Evolutionary conservation across 1,140 invertebrate species (phyloP).

Genomic region (Akabosia matsudoensis): DNA sequence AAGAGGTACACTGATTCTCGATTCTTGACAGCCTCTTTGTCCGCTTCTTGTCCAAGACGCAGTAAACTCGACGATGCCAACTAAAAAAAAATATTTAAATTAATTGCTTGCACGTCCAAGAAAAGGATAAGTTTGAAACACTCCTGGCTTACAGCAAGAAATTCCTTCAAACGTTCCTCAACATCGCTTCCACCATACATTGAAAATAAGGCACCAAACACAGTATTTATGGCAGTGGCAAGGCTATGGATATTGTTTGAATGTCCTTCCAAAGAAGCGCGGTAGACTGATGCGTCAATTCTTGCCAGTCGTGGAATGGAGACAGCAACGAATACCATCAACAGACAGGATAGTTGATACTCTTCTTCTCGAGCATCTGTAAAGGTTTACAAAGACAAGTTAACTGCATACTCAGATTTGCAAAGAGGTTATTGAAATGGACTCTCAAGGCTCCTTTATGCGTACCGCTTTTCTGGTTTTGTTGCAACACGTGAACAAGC

Average conservation of each 20-base stretch:
- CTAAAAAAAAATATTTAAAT: conserved; percentile 54
- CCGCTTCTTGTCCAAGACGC: conserved; percentile 88
- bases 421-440: conserved; percentile 9
- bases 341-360: conserved; percentile 86
- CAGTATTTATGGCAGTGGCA: conserved; percentile 91
- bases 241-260: conserved; percentile 98
- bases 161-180: conserved; percentile 97
- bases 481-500: conserved; percentile 77
- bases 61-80: conserved; percentile 91
- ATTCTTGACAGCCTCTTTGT: conserved; percentile 89
- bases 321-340: conserved; percentile 99
- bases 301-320: conserved; percentile 94
- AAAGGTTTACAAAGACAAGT: not conserved
- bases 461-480: conserved; percentile 80
- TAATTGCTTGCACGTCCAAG: too few species aligned
- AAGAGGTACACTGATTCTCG: conserved; percentile 94
- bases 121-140: conserved; percentile 3
- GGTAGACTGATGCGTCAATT: conserved; percentile 81
- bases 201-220: conserved; percentile 94
- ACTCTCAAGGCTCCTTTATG: conserved; percentile 43
- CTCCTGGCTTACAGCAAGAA: conserved; percentile 69
- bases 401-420: not conserved
- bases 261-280: conserved; percentile 88
- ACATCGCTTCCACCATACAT: conserved; percentile 92
- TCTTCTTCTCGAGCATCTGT: conserved; percentile 79